Percentiles rank a stretch among this genome's conserved stretches.
phyloP scores from a whole-genome alignment of 2,113 vertebrate genomes.

The Elachura formosa region DNA sequence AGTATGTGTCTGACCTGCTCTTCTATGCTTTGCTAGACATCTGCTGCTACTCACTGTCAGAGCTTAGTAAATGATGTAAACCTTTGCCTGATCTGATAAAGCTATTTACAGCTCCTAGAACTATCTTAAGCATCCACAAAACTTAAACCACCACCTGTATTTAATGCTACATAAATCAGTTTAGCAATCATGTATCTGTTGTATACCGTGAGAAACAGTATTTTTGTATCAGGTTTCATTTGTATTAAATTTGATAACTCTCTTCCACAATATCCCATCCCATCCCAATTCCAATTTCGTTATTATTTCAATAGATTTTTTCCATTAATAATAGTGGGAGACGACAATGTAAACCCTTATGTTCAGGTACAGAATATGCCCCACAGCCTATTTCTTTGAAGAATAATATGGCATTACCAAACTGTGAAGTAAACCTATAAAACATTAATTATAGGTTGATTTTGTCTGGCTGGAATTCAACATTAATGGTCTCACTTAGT shows the following conservation, averaged over 20 bases:
- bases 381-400: background rate
- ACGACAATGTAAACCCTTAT: background rate
- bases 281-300: background rate
- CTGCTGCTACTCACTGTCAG: background rate
- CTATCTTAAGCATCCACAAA: background rate
- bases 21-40: background rate
- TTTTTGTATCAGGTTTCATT: background rate
- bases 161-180: background rate
- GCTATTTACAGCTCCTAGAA: background rate
- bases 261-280: background rate
- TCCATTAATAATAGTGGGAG: background rate
- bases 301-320: background rate
- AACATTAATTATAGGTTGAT: constrained; percentile 72
- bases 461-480: constrained; percentile 52
- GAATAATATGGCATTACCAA: background rate
- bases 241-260: background rate
- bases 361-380: background rate
- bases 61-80: background rate
- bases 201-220: background rate
- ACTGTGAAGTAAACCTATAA: constrained; percentile 58
- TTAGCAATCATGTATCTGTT: background rate
- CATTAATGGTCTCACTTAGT: constrained; percentile 60
- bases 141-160: background rate
- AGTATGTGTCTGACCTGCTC: background rate
- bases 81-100: background rate